These are phyloP conservation scores for Sciurus niger DNA, from an alignment of 2,113 vertebrate species.

Conservation along the genomic window DNA sequence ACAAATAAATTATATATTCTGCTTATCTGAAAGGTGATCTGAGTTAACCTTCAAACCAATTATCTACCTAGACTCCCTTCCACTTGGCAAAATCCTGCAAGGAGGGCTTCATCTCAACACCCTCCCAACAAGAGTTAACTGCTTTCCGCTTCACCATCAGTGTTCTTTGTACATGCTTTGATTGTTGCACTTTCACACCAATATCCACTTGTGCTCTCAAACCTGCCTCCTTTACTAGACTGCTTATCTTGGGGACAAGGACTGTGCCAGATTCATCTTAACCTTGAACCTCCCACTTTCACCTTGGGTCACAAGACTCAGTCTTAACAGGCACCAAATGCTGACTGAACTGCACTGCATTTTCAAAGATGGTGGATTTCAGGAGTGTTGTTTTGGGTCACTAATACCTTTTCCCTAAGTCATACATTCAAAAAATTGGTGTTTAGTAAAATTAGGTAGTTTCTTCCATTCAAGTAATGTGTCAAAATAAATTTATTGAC, in stretches of 20 bases:
- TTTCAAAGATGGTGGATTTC: conserved; percentile 56
- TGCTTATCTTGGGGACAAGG: neutral
- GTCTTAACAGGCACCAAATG: neutral
- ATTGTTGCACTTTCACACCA: neutral
- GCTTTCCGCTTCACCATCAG: neutral
- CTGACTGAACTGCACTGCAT: neutral
- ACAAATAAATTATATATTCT: conserved; percentile 43
- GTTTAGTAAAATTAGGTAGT: neutral
- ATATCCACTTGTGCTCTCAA: neutral
- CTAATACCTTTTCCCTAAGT: neutral
- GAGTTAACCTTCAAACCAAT: neutral
- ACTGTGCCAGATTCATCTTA: neutral
- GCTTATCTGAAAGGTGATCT: conserved; percentile 14
- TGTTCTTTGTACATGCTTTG: neutral
- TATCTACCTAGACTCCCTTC: conserved; percentile 8
- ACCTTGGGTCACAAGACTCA: neutral
- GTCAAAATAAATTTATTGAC: conserved; percentile 52
- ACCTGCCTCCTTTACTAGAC: neutral
- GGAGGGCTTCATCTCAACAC: neutral
- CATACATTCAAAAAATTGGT: neutral
- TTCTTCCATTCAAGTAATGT: neutral
- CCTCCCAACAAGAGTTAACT: neutral
- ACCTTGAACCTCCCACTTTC: neutral
- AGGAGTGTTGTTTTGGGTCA: conserved; percentile 7
- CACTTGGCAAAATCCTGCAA: neutral